A percentile compares a stretch with the other conserved stretches of the same genome.
Evolutionary conservation across 2,113 vertebrate genomes (phyloP).

Genomic region (Nothobranchius kuhntae): DNA sequence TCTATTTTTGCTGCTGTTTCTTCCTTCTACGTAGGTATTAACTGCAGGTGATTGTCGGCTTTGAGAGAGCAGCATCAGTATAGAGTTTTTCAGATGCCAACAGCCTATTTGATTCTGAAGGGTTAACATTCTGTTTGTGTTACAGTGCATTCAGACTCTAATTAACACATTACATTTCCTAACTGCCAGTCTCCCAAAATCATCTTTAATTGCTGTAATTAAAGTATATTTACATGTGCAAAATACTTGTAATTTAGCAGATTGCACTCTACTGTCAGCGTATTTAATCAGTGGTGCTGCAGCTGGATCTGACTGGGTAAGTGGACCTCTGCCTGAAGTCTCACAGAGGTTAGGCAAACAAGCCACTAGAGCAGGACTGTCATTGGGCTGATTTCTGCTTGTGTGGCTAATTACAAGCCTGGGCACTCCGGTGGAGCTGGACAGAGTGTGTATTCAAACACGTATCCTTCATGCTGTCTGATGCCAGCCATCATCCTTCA

Average conservation of each 20-base stretch:
- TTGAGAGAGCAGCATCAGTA: conserved; percentile 75
- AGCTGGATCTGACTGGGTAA: conserved; percentile 94
- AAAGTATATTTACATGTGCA: conserved; percentile 99
- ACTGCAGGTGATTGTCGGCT: conserved; percentile 80
- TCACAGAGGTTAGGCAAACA: conserved; percentile 96
- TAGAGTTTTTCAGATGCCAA: conserved; percentile 83
- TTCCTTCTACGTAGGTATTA: conserved; percentile 48
- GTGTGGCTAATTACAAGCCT: conserved; percentile 91
- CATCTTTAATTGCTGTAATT: conserved; percentile 99
- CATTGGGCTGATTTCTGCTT: conserved; percentile 91
- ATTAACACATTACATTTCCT: conserved; percentile 99
- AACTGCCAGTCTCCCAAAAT: conserved; percentile 99
- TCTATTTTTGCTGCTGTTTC: conserved; percentile 44
- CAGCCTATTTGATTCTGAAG: conserved; percentile 90
- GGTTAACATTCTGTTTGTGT: conserved; percentile 99
- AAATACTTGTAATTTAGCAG: conserved; percentile 99
- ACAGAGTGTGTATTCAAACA: conserved; percentile 52
- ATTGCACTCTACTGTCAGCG: conserved; percentile 98
- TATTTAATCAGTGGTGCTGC: conserved; percentile 98
- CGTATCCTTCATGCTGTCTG: conserved; percentile 24
- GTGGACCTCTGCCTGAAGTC: conserved; percentile 94
- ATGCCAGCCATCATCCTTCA: conserved; percentile 47
- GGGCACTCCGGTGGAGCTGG: conserved; percentile 74
- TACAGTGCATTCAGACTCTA: conserved; percentile 99
- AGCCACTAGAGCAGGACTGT: conserved; percentile 84